A percentile compares a stretch with the other conserved stretches of the same genome.
Conservation (phyloP, 1,140 invertebrate species). For the Diabrotica undecimpunctata region DNA sequence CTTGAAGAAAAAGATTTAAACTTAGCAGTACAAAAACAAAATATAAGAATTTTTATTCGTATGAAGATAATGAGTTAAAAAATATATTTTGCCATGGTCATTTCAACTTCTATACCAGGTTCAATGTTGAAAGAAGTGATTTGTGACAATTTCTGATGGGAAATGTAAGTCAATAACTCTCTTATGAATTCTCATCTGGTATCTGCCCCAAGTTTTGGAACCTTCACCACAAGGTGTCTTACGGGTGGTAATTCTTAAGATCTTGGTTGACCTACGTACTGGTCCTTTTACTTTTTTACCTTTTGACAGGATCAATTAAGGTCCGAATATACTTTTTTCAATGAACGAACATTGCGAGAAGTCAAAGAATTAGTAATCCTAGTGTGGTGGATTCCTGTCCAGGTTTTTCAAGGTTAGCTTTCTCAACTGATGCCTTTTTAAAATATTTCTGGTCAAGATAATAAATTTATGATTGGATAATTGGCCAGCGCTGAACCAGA, state of each 20-base stretch:
- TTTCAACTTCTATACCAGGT: conserved; percentile 98
- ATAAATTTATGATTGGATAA: conserved; percentile 46
- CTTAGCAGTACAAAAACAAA: too few relatives aligned
- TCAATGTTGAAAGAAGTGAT: conserved; percentile 99
- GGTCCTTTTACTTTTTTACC: conserved; percentile 96
- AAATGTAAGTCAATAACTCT: conserved; percentile 97
- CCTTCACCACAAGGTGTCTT: conserved; percentile 99
- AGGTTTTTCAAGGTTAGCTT: conserved; percentile 80
- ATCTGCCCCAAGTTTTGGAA: conserved; percentile 99
- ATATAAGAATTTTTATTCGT: too few relatives aligned
- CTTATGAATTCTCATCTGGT: conserved; percentile 98
- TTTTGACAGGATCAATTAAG: conserved; percentile 94
- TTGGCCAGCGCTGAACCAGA: conserved; percentile 57
- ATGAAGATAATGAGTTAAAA: too few relatives aligned
- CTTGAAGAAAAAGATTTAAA: too few relatives aligned
- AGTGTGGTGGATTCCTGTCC: conserved; percentile 88
- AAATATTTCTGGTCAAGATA: conserved; percentile 53
- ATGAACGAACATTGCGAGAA: conserved; percentile 91
- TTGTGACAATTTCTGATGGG: conserved; percentile 97
- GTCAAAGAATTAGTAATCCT: conserved; percentile 97
- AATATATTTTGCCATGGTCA: conserved; percentile 81
- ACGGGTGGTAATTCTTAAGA: conserved; percentile 93
- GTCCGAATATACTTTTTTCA: conserved; percentile 97
- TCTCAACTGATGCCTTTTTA: conserved; percentile 58
- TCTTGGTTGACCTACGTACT: conserved; percentile 94